These are phyloP conservation scores for Trididemnum miniatum DNA, from an alignment of 23 tunicate genomes.

Conservation along the genomic window DNA sequence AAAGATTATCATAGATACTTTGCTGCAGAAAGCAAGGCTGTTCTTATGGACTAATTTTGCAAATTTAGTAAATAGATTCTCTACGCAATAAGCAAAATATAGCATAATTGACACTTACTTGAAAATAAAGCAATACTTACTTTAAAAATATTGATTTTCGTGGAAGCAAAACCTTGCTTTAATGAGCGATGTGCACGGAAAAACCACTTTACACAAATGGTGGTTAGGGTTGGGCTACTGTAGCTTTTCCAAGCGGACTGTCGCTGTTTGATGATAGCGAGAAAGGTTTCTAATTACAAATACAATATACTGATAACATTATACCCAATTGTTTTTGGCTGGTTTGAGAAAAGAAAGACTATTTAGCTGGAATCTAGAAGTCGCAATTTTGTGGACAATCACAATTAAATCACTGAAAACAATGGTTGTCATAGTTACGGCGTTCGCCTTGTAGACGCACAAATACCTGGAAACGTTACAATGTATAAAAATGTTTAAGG, in stretches of 20 bases:
- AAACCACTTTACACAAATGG: no score
- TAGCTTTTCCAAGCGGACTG: constrained; percentile 21
- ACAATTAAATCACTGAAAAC: constrained; percentile 24
- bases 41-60: no score
- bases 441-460: constrained; percentile 17
- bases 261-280: not conserved
- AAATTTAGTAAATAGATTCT: no score
- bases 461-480: constrained; percentile 1
- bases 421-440: constrained; percentile 28
- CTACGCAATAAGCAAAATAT: no score
- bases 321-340: not conserved
- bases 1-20: no score
- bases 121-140: no score
- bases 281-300: not conserved
- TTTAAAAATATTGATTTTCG: no score
- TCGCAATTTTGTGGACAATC: not conserved
- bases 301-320: constrained; percentile 1
- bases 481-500: not conserved
- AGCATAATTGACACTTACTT: no score
- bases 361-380: not conserved
- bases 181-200: no score
- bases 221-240: not conserved
- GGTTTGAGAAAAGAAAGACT: not conserved
- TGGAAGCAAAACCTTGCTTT: no score
- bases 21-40: no score